Evolutionary conservation across 2,888 invertebrate genomes (phyloP), one percentile per base, ranked within the genome.

Genomic region (Drosophila gaucha): DNA sequence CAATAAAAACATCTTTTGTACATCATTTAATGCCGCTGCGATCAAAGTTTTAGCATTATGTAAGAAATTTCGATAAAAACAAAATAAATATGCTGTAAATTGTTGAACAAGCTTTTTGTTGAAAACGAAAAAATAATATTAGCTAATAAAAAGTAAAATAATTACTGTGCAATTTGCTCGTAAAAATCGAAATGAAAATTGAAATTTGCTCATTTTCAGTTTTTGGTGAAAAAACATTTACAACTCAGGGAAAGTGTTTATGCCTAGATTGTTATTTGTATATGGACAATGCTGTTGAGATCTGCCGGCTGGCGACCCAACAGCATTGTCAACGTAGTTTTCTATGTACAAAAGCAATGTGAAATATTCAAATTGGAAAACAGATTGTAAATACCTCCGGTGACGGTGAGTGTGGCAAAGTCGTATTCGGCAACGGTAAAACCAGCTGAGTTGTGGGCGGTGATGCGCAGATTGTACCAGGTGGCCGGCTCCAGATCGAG

Each of bases 361-460:
- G 67, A 63, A 64, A 39, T 30, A 16, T 64, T 30, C 39, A 36
- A 83, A 89, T 83, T 75, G 85, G 89, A 87, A 83, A 88, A 90
- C 90, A 78, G 86, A 85, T 79, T 62, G 77, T 85, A 92, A 94
- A 93, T 94, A 98, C 98, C 97, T 94, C 98, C 98, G 78, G 97
- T 96, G 76, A 96, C 95, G 28, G 98, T 98, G 30, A 98, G 94
- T 2, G 99, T 99, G 16, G 98, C 97, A 92, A 98, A 98, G 93
- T 97, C 97, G 90, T 98, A 97, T 92, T 97, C 97, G 62, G 97
- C 98, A 50, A 98, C 97, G 36, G 97, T 97, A 88, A 97, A 97
- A 50, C 98, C 99, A 66, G 98, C 98, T 86, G 98, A 98, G 92
- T 98, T 98, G 92, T 98, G 97, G 4, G 97, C 97, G 2, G 97